phyloP scores from a whole-genome alignment of 2,797 vertebrate species.

The Tolypeutes matacus region DNA sequence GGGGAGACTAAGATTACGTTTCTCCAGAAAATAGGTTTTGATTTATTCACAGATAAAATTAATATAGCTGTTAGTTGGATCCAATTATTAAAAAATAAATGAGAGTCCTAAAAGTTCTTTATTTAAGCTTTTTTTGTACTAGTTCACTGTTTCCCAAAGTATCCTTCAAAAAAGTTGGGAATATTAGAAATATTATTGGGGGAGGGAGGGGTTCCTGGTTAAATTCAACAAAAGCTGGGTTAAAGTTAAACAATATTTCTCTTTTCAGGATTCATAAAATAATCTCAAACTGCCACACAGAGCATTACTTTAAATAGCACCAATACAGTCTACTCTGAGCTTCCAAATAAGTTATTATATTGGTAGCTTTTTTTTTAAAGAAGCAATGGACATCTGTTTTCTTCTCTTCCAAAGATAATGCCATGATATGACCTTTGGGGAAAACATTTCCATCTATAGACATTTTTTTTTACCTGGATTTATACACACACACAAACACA shows the following conservation, averaged over 20 bases:
- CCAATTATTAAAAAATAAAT: neutral
- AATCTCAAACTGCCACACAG: too few species aligned
- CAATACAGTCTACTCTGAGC: neutral
- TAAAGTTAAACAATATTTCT: neutral
- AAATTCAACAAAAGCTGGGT: neutral
- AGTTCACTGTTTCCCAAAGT: neutral
- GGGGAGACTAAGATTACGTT: neutral
- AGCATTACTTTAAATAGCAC: neutral
- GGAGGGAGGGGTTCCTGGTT: neutral
- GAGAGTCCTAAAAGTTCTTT: neutral
- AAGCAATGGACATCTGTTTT: neutral
- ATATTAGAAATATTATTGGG: neutral
- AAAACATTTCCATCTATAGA: neutral
- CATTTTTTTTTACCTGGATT: slow-evolving; percentile 23
- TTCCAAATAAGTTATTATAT: neutral
- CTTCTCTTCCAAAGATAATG: slow-evolving; percentile 19
- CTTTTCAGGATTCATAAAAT: too few species aligned
- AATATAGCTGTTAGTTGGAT: neutral
- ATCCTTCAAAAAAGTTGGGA: neutral
- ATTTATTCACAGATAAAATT: neutral
- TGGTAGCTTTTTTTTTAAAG: neutral
- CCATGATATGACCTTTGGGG: neutral
- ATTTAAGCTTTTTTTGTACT: neutral
- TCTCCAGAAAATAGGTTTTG: neutral
- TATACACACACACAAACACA: accelerated